These are phyloP conservation scores for Cephalopterus ornatus DNA, from an alignment of 2,113 vertebrate genomes.

Conservation along the genomic window DNA sequence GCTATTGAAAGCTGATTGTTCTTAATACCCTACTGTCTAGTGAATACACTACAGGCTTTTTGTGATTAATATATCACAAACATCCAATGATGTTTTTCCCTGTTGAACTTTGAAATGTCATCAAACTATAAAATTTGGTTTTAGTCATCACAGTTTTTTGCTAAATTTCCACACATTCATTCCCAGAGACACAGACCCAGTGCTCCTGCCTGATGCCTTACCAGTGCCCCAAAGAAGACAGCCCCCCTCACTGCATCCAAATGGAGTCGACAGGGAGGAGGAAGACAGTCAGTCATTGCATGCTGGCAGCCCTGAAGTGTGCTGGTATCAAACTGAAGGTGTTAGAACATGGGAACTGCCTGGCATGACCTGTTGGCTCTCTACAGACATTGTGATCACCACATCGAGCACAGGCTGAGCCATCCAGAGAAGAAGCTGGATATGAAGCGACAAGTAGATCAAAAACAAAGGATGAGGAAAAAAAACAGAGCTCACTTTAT, in stretches of 20 bases:
- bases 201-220: slow-evolving; percentile 75
- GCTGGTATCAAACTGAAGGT: slow-evolving; percentile 53
- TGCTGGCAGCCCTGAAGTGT: slow-evolving; percentile 73
- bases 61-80: not conserved
- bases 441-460: not conserved
- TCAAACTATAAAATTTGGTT: not conserved
- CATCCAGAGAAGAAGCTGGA: not conserved
- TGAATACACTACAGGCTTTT: not conserved
- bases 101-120: not conserved
- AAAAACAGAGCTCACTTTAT: not conserved
- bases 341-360: slow-evolving; percentile 56
- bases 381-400: not conserved
- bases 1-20: not conserved
- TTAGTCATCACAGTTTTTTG: not conserved
- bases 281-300: slow-evolving; percentile 63
- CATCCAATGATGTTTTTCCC: not conserved
- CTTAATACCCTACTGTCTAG: not conserved
- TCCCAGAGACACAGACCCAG: slow-evolving; percentile 5
- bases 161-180: not conserved
- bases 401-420: accelerated
- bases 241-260: slow-evolving; percentile 59
- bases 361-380: not conserved
- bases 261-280: not conserved
- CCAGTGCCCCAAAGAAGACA: slow-evolving; percentile 63
- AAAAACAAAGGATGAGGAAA: not conserved